Percentiles rank a stretch among this genome's conserved stretches.
Conservation (phyloP, 2,113 vertebrate genomes). For the Condylura cristata region DNA sequence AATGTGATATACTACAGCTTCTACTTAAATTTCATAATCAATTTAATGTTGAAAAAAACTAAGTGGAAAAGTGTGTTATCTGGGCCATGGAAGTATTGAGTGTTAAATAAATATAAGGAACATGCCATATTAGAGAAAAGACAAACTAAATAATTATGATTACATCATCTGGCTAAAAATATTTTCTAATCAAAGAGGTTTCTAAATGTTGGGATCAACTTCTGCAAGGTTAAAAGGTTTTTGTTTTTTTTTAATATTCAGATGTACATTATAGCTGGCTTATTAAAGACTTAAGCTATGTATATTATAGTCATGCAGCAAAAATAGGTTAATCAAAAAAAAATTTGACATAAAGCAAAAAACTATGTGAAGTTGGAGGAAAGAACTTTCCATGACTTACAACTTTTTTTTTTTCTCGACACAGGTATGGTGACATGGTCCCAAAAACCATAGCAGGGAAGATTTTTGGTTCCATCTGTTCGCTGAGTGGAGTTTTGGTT, state of each 20-base stretch:
- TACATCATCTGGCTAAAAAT: constrained; percentile 56
- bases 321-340: background rate
- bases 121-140: constrained; percentile 49
- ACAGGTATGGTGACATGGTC: constrained; percentile 98
- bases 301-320: background rate
- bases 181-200: constrained; percentile 36
- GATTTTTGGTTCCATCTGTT: constrained; percentile 97
- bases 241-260: too few species aligned
- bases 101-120: constrained; percentile 54
- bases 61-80: constrained; percentile 59
- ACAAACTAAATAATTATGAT: background rate
- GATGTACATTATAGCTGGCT: constrained; percentile 38
- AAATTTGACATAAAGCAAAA: background rate
- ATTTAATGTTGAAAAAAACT: constrained; percentile 29
- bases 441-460: constrained; percentile 98
- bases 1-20: constrained; percentile 20
- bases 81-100: constrained; percentile 53
- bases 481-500: constrained; percentile 96
- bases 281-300: constrained; percentile 40
- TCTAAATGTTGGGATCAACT: constrained; percentile 28
- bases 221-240: constrained; percentile 34
- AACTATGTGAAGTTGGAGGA: background rate
- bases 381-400: constrained; percentile 9
- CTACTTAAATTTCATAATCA: constrained; percentile 61
- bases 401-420: constrained; percentile 57